Percentiles rank a stretch among this genome's conserved stretches.
These are phyloP conservation scores for Adrianichthys oophorus DNA, from an alignment of 2,797 vertebrate species.

Conservation along the genomic window DNA sequence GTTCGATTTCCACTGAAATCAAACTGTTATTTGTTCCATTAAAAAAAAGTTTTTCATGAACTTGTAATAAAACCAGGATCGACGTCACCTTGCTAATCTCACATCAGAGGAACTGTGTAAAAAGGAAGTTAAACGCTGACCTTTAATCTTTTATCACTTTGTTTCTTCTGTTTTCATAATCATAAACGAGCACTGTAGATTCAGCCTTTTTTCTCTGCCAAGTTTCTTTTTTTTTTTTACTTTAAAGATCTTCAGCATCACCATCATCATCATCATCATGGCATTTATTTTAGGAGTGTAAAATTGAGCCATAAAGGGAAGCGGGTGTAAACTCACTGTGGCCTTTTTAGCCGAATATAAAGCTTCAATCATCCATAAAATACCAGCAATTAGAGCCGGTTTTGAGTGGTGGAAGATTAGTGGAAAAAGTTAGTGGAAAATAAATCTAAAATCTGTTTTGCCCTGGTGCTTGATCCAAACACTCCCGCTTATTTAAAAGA, in stretches of 20 bases:
- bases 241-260: slow-evolving; percentile 13
- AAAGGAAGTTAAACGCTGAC: not conserved
- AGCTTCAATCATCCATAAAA: slow-evolving; percentile 27
- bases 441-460: too few relatives aligned
- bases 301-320: slow-evolving; percentile 39
- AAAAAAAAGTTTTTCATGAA: too few relatives aligned
- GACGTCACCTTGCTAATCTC: too few relatives aligned
- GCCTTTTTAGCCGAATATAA: slow-evolving; percentile 36
- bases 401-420: too few relatives aligned
- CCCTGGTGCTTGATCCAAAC: too few relatives aligned
- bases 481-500: too few relatives aligned
- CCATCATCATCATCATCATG: slow-evolving; percentile 48
- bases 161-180: not conserved
- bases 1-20: too few relatives aligned
- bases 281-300: slow-evolving; percentile 49
- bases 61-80: too few relatives aligned
- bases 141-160: not conserved
- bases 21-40: too few relatives aligned
- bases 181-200: slow-evolving; percentile 3
- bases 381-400: not conserved
- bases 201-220: slow-evolving; percentile 5
- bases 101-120: too few relatives aligned
- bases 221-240: slow-evolving; percentile 3
- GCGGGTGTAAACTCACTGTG: slow-evolving; percentile 30
- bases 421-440: not conserved